Conservation (phyloP, 2,113 vertebrate species). For the Chloebia gouldiae region DNA sequence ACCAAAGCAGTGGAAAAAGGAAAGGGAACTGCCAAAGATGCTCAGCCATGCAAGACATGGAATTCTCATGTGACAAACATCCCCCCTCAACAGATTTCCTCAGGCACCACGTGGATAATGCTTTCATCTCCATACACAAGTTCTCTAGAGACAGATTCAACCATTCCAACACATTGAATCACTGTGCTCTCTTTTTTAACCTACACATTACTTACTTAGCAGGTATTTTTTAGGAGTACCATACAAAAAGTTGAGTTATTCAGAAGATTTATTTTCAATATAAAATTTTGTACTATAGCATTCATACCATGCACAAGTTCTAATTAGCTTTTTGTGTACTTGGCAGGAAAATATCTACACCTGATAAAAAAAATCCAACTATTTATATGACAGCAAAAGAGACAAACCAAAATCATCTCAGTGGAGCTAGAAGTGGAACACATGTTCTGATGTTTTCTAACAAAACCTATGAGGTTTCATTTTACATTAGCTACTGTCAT, state of each 20-base stretch:
- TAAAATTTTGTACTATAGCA: background rate
- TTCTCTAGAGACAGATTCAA: background rate
- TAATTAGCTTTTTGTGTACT: background rate
- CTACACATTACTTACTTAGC: background rate
- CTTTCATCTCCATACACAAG: background rate
- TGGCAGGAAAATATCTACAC: background rate
- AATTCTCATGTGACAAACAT: background rate
- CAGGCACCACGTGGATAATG: background rate
- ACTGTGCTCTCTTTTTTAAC: background rate
- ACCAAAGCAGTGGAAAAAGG: background rate
- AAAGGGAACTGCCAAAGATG: background rate
- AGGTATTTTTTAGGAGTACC: background rate
- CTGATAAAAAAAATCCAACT: background rate
- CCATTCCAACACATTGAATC: background rate
- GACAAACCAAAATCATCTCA: background rate
- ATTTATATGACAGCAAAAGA: background rate
- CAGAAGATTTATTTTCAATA: background rate
- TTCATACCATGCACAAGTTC: background rate
- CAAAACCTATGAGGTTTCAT: background rate
- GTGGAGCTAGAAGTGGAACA: background rate
- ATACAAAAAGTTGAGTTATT: background rate
- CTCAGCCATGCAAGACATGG: background rate
- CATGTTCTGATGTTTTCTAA: background rate
- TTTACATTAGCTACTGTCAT: background rate
- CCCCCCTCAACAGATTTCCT: background rate